phyloP scores from a whole-genome alignment of 2,888 invertebrate species.

The Leptarthrus brevirostris region DNA sequence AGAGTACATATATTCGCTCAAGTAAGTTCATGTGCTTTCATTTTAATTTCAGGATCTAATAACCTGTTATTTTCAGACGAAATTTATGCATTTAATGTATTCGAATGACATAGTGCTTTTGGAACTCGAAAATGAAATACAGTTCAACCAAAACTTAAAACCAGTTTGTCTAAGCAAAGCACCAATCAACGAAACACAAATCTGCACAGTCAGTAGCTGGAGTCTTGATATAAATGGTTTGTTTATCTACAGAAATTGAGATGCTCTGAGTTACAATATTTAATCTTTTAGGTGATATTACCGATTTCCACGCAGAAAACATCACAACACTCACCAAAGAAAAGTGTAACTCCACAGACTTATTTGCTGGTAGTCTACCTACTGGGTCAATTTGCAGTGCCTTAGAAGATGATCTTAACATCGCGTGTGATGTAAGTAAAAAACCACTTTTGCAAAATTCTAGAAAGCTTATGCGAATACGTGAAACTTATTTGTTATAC shows the following conservation, averaged over 20 bases:
- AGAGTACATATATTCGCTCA: conserved; percentile 49
- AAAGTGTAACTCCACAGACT: conserved; percentile 73
- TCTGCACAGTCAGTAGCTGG: conserved; percentile 73
- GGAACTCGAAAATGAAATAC: conserved; percentile 69
- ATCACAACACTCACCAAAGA: conserved; percentile 68
- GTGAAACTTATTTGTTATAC: too few species aligned
- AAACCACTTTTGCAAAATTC: too few species aligned
- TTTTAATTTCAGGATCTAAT: too few species aligned
- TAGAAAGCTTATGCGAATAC: too few species aligned
- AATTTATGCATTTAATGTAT: conserved; percentile 71
- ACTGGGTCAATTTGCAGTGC: conserved; percentile 72
- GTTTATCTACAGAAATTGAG: background rate
- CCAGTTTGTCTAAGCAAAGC: conserved; percentile 71
- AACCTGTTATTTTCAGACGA: conserved; percentile 64
- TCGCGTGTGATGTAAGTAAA: conserved; percentile 72
- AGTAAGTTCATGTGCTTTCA: conserved; percentile 44
- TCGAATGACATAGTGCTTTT: conserved; percentile 72
- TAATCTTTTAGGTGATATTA: conserved; percentile 24
- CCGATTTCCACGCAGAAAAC: conserved; percentile 48
- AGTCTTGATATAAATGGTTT: conserved; percentile 48
- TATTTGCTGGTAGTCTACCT: conserved; percentile 72
- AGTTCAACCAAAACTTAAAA: conserved; percentile 69
- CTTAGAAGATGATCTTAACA: conserved; percentile 68
- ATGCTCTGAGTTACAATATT: background rate
- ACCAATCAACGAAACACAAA: conserved; percentile 68